Percentiles rank a stretch among this genome's conserved stretches.
Evolutionary conservation across 2,888 invertebrate species (phyloP).

Genomic region (Laothoe populi): DNA sequence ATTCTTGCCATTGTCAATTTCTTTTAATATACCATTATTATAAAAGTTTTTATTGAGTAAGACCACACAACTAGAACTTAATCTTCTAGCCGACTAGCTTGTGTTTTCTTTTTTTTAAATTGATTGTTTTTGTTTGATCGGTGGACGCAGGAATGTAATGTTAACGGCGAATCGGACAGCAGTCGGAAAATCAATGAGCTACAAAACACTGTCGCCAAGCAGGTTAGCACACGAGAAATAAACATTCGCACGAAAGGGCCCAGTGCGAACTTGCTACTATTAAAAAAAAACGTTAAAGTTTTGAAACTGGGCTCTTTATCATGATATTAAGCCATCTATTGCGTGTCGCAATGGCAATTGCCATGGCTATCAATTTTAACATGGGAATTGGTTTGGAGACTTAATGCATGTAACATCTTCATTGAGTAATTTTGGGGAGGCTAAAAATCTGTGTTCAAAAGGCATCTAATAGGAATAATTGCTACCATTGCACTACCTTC

Average conservation of each 20-base stretch:
- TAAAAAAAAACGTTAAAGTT: neutral
- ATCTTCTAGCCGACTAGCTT: conserved; percentile 1
- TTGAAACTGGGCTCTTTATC: conserved; percentile 20
- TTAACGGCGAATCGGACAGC: conserved; percentile 75
- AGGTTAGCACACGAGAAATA: conserved; percentile 83
- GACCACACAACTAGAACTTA: conserved; percentile 25
- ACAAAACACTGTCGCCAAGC: conserved; percentile 94
- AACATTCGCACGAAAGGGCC: conserved; percentile 10
- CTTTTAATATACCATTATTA: neutral
- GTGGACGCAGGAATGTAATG: conserved; percentile 75
- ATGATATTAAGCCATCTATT: conserved; percentile 12
- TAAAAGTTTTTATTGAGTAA: conserved; percentile 33
- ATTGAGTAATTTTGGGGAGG: neutral
- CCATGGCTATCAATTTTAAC: conserved; percentile 12
- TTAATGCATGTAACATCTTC: conserved; percentile 7
- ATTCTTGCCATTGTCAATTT: neutral
- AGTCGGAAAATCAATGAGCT: conserved; percentile 89
- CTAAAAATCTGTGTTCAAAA: neutral
- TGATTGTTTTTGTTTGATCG: conserved; percentile 59
- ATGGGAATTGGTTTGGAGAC: neutral
- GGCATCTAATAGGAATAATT: neutral
- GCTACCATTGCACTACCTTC: neutral
- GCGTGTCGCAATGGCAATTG: conserved; percentile 26
- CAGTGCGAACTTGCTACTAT: neutral
- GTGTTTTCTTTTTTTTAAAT: conserved; percentile 44